Evolutionary conservation across 2,888 invertebrate genomes (phyloP).

Genomic region (Meloe dianella): DNA sequence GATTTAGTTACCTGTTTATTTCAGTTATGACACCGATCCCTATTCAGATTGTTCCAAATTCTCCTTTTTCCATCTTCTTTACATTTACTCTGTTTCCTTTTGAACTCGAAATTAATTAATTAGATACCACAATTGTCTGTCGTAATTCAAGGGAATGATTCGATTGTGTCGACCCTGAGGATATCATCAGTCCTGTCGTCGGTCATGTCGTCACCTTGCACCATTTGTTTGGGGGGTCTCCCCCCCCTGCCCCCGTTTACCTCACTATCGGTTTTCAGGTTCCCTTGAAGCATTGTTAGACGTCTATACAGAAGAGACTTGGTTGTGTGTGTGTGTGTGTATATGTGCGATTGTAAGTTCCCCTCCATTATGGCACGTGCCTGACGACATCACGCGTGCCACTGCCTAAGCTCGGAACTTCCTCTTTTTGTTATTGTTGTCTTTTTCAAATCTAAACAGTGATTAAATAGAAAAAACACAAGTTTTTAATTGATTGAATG

Average conservation of each 20-base stretch:
- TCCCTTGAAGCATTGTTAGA: slow-evolving; percentile 11
- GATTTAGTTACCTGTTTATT: slow-evolving; percentile 1
- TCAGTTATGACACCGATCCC: not conserved
- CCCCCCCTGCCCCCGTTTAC: not conserved
- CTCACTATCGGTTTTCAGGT: not conserved
- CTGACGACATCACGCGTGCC: slow-evolving; percentile 43
- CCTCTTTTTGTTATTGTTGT: slow-evolving; percentile 28
- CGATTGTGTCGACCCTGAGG: not conserved
- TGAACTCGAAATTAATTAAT: not conserved
- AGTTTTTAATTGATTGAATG: slow-evolving; percentile 1
- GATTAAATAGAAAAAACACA: too few species aligned
- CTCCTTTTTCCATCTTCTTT: not conserved
- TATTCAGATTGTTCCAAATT: not conserved
- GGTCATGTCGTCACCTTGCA: not conserved
- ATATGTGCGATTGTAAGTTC: slow-evolving; percentile 17
- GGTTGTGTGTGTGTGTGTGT: not conserved
- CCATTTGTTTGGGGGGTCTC: slow-evolving; percentile 2
- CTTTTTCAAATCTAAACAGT: slow-evolving; percentile 8
- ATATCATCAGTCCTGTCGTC: not conserved
- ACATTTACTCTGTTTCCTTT: not conserved
- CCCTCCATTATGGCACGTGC: slow-evolving; percentile 35
- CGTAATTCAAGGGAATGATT: slow-evolving; percentile 4
- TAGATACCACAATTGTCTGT: not conserved
- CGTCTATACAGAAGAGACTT: not conserved
- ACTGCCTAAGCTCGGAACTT: slow-evolving; percentile 40